phyloP scores from a whole-genome alignment of 53 echinoderm and acorn worm genomes.

The Echinarachnius parma region DNA sequence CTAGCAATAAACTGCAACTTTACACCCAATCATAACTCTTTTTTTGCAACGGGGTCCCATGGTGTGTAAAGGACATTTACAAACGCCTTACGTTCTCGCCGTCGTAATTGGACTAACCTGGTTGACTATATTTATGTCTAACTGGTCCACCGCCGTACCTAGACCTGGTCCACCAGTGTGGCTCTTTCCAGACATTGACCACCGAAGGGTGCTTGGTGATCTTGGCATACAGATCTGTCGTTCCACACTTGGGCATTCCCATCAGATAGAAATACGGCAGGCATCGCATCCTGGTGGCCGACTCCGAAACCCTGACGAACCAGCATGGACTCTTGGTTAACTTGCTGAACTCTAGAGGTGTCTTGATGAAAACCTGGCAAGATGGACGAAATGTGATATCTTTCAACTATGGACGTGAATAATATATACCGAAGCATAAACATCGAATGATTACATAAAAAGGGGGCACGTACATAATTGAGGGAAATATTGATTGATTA shows the following conservation, averaged over 20 bases:
- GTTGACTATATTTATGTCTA: not conserved
- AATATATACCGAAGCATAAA: no score
- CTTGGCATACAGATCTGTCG: not conserved
- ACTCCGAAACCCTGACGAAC: not conserved
- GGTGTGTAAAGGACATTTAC: no score
- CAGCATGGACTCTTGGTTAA: constrained; percentile 9
- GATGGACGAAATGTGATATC: no score
- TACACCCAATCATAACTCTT: no score
- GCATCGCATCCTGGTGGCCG: not conserved
- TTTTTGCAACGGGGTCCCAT: no score
- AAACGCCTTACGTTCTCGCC: not conserved
- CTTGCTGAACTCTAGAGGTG: not conserved
- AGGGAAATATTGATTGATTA: no score
- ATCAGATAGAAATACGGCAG: constrained; percentile 3
- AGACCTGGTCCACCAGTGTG: constrained; percentile 4
- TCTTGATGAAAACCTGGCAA: constrained; percentile 10
- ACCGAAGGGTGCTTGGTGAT: not conserved
- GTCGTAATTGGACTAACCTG: not conserved
- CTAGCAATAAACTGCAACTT: no score
- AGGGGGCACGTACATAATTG: no score
- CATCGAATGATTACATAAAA: no score
- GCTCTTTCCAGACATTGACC: not conserved
- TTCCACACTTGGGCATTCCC: constrained; percentile 2
- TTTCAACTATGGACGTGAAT: no score
- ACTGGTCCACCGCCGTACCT: not conserved